A percentile compares a stretch with the other conserved stretches of the same genome.
Conservation (phyloP, 2,888 invertebrate species). For the Meloe dianella region DNA sequence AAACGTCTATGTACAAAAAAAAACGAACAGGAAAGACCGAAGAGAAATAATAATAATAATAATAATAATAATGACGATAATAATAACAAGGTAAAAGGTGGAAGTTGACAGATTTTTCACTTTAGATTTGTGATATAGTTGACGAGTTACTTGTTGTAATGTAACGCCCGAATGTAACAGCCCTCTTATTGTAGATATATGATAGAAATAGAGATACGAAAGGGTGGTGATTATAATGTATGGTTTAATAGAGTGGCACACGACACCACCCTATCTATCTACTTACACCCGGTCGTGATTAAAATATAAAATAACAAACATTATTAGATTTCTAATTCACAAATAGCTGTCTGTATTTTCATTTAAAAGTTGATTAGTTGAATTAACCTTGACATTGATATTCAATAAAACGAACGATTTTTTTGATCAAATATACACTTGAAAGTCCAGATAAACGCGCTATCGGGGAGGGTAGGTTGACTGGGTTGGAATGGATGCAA, state of each 20-base stretch:
- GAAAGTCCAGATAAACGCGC: slow-evolving; percentile 24
- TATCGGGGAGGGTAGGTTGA: slow-evolving; percentile 10
- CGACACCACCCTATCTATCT: slow-evolving; percentile 6
- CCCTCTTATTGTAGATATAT: not conserved
- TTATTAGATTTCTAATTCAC: not conserved
- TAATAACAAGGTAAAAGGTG: not conserved
- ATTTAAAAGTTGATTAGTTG: not conserved
- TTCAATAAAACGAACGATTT: slow-evolving; percentile 4
- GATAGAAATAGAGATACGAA: not conserved
- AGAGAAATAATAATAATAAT: not conserved
- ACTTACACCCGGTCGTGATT: slow-evolving; percentile 1
- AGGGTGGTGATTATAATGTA: slow-evolving; percentile 13
- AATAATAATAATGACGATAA: not conserved
- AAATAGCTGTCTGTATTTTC: too few species aligned
- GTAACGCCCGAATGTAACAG: slow-evolving; percentile 9
- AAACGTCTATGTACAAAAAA: not conserved
- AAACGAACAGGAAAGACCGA: not conserved
- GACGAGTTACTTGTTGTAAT: slow-evolving; percentile 6
- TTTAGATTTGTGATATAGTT: slow-evolving; percentile 5
- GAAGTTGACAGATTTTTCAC: slow-evolving; percentile 5
- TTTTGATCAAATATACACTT: slow-evolving; percentile 16
- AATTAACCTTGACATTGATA: slow-evolving; percentile 30
- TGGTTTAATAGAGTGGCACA: slow-evolving; percentile 15
- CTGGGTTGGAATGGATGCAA: slow-evolving; percentile 30
- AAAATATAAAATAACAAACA: slow-evolving; percentile 9